These are phyloP conservation scores for Holacanthella duospinosa DNA, from an alignment of 2,888 invertebrate species.

Conservation along the genomic window DNA sequence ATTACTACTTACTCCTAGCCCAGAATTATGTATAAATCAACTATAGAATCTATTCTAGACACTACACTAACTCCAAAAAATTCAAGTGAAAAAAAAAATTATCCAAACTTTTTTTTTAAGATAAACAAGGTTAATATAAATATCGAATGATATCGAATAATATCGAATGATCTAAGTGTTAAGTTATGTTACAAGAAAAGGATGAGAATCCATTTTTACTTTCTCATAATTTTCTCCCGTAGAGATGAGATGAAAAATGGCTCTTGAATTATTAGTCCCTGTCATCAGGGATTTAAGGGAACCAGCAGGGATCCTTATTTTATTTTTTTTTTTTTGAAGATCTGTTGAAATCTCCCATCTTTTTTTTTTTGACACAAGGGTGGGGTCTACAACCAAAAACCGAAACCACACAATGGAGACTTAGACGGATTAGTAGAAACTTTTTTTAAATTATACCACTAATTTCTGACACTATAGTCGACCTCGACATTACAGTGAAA, in stretches of 20 bases:
- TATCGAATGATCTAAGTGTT: no score
- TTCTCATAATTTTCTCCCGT: constrained; percentile 20
- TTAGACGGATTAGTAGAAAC: not conserved
- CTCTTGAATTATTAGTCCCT: constrained; percentile 21
- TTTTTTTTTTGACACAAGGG: not conserved
- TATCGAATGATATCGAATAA: no score
- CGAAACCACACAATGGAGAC: not conserved
- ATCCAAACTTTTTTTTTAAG: no score
- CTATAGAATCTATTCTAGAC: no score
- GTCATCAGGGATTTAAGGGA: not conserved
- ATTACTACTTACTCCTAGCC: not conserved
- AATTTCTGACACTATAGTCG: no score
- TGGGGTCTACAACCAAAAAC: not conserved
- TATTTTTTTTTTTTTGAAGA: not conserved
- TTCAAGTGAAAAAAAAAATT: no score
- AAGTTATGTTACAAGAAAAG: not conserved
- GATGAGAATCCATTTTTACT: not conserved
- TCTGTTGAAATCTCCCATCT: not conserved
- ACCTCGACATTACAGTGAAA: no score
- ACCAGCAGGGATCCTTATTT: not conserved
- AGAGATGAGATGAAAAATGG: constrained; percentile 24
- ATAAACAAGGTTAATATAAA: no score
- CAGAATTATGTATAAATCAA: not conserved
- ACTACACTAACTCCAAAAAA: no score
- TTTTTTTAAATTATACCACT: no score